Percentiles rank a stretch among this genome's conserved stretches.
These are phyloP conservation scores for Smutsia temminckii DNA, from an alignment of 2,797 vertebrate genomes.

Conservation along the genomic window DNA sequence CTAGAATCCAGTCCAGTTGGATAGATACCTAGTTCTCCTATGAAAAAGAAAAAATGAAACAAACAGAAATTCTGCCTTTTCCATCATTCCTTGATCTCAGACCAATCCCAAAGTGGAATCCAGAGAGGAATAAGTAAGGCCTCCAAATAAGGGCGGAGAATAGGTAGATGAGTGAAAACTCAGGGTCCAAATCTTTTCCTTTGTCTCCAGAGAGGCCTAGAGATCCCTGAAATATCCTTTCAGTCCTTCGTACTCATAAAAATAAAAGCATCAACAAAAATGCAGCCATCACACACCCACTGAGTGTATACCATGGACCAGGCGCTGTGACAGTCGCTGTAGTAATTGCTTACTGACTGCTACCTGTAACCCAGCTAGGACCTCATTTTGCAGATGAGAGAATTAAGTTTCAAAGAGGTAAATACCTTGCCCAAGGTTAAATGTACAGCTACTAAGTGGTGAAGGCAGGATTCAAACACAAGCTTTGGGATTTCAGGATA, in stretches of 20 bases:
- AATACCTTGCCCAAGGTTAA: neutral
- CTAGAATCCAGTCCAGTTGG: neutral
- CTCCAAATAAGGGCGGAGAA: neutral
- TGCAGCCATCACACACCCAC: neutral
- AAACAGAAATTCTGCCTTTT: constrained; percentile 39
- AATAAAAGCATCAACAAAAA: neutral
- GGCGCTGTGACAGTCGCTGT: neutral
- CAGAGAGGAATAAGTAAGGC: neutral
- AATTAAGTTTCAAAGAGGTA: neutral
- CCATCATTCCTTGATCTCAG: neutral
- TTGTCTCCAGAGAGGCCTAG: neutral
- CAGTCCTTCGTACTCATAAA: neutral
- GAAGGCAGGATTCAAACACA: neutral
- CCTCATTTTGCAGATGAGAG: neutral
- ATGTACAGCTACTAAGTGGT: neutral
- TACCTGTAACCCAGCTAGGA: neutral
- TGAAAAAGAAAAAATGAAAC: neutral
- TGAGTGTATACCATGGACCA: neutral
- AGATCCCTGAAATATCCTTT: neutral
- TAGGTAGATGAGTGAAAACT: neutral
- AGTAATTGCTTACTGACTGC: neutral
- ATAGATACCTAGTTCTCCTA: neutral
- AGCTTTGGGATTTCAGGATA: neutral
- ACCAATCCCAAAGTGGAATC: neutral
- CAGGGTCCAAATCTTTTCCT: neutral